phyloP scores from a whole-genome alignment of 2,113 vertebrate genomes.

The Pontoporia blainvillei region DNA sequence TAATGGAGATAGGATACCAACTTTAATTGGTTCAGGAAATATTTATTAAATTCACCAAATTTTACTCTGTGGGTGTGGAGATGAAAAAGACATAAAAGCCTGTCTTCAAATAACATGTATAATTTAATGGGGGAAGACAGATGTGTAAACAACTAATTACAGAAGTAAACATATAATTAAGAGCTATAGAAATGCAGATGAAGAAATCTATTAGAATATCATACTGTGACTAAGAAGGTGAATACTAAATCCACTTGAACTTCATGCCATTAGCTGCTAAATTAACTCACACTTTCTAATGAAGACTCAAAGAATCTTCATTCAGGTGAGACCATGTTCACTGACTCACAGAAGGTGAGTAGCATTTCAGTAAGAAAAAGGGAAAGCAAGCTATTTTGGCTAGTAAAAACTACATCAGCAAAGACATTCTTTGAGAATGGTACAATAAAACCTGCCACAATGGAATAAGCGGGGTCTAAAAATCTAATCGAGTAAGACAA shows the following conservation, averaged over 20 bases:
- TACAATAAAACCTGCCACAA: not conserved
- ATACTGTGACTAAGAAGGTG: not conserved
- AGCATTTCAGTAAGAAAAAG: not conserved
- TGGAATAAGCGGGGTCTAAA: not conserved
- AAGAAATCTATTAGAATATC: slow-evolving; percentile 1
- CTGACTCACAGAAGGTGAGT: not conserved
- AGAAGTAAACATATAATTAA: slow-evolving; percentile 5
- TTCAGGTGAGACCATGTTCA: not conserved
- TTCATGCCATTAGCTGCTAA: not conserved
- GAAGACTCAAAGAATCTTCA: not conserved
- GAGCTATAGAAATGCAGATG: not conserved
- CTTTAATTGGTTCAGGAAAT: not conserved
- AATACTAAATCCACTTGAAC: not conserved
- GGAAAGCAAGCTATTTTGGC: not conserved
- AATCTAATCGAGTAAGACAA: not conserved
- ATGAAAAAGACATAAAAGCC: not conserved
- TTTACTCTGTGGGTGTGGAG: not conserved
- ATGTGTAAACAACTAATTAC: not conserved
- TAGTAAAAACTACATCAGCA: not conserved
- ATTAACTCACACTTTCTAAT: not conserved
- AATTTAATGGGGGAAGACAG: not conserved
- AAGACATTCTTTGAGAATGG: not conserved
- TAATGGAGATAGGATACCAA: not conserved
- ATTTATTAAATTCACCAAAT: not conserved
- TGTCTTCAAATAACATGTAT: not conserved